Evolutionary conservation across 1,140 invertebrate genomes (phyloP), one percentile per base, ranked within the genome.

Genomic region (Centruroides vittatus): DNA sequence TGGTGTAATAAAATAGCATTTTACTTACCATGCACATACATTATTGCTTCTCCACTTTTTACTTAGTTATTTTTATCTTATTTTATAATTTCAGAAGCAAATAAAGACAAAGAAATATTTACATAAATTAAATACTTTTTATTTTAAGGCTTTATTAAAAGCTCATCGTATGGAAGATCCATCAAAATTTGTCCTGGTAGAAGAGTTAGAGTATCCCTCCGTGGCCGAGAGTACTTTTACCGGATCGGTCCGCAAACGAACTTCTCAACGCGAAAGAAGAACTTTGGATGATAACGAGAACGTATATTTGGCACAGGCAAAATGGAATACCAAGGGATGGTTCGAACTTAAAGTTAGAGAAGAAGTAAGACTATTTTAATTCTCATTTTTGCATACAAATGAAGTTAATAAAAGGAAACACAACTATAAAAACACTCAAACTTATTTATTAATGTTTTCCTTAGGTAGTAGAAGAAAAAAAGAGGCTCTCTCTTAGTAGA

Each of bases 251-350:
- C 78, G 78, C 13, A 77, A 79, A n/a, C 83, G 79, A 62, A 77
- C 81, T 47, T 82, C 84, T 63, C 78, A 71, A 9, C 63, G 69
- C n/a, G 68, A 74, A 51, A 65, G 84, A 61, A 76, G 89, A 3
- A 78, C 88, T 0, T 71, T 96, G 11, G 78, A 80, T 7, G 88
- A 92, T 65, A 83, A 89, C 63, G 91, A 96, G 73, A 92, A 90
- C 70, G 86, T 96, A 0, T 93, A 93, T 71, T 81, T 85, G 46
- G 88, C 88, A 3, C 85, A 91, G 75, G 84, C 84, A 0, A 84
- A 85, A 63, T 96, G 91, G 92, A 90, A 90, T 68, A 88, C 87
- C 0, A 76, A 86, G 0, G 90, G 91, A 0, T 78, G 88, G 65
- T 93, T 81, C 67, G 71, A 79, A 9, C 69, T 80, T 12, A 73